Conservation (phyloP, 2,113 vertebrate species). For the Rallus limicola region DNA sequence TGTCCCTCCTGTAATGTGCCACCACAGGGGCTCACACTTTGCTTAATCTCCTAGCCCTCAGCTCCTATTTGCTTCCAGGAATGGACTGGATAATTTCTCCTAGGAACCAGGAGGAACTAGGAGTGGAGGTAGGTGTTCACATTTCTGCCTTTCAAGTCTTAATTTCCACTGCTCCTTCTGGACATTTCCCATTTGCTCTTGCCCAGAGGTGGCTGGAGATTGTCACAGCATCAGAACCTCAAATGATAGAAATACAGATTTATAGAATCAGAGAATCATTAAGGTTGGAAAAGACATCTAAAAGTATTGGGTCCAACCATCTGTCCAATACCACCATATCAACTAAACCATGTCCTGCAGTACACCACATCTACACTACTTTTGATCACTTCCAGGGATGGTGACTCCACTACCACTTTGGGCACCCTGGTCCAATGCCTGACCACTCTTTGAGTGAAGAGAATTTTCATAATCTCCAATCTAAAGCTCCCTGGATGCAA, state of each 20-base stretch:
- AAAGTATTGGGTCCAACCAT: too few species aligned
- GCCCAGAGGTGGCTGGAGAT: background rate
- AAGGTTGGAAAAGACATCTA: too few species aligned
- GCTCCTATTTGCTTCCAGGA: background rate
- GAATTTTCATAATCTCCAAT: too few species aligned
- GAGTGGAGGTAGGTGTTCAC: background rate
- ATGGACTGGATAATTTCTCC: background rate
- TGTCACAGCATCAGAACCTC: background rate
- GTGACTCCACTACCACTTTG: too few species aligned
- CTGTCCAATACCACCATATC: too few species aligned
- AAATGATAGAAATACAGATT: background rate
- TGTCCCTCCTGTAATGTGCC: background rate
- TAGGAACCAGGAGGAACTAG: background rate
- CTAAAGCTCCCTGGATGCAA: too few species aligned
- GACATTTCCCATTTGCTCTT: background rate
- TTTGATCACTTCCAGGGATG: too few species aligned
- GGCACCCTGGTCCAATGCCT: too few species aligned
- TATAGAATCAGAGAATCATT: too few species aligned
- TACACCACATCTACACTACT: too few species aligned
- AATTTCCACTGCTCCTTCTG: background rate
- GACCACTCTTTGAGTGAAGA: too few species aligned
- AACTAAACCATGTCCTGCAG: too few species aligned
- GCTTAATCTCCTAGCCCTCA: background rate
- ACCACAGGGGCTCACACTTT: accelerated
- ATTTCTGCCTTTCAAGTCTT: background rate